A percentile compares a stretch with the other conserved stretches of the same genome.
phyloP scores from a whole-genome alignment of 2,113 vertebrate genomes.

The Pholis gunnellus region DNA sequence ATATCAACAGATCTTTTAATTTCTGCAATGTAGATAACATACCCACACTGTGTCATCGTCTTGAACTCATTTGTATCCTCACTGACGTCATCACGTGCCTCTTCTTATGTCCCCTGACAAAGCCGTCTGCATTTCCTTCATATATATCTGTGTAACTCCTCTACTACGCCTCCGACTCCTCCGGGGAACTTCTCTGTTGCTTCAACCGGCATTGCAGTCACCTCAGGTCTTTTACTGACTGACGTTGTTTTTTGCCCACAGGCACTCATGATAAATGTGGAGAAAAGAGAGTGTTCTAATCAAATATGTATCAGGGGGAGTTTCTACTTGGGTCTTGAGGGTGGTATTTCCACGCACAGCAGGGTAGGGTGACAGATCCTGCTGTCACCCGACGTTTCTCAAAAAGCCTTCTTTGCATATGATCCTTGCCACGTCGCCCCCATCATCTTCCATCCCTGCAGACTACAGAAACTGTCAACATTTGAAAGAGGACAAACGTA shows the following conservation, averaged over 20 bases:
- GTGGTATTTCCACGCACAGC: constrained; percentile 25
- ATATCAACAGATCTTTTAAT: background rate
- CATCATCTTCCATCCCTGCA: constrained; percentile 22
- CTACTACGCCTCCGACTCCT: constrained; percentile 26
- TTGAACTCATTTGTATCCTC: constrained; percentile 28
- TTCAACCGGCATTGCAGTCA: constrained; percentile 32
- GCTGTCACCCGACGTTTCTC: constrained; percentile 26
- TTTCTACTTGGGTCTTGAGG: constrained; percentile 22
- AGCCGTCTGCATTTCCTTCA: background rate
- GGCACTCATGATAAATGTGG: constrained; percentile 47
- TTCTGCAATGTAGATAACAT: background rate
- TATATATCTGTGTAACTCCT: background rate
- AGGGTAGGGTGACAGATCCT: background rate
- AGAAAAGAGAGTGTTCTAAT: constrained; percentile 38
- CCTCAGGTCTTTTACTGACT: constrained; percentile 38
- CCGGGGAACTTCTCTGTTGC: constrained; percentile 21
- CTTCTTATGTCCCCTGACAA: background rate
- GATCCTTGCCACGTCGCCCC: constrained; percentile 10
- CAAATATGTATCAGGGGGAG: constrained; percentile 52
- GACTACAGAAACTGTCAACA: constrained; percentile 12
- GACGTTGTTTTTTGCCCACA: constrained; percentile 35
- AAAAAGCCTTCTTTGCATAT: constrained; percentile 12
- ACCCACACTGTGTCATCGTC: background rate
- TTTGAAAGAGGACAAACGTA: background rate
- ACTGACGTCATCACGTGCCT: constrained; percentile 9